phyloP scores from a whole-genome alignment of 2,113 vertebrate species.

The Cinclus mexicanus region DNA sequence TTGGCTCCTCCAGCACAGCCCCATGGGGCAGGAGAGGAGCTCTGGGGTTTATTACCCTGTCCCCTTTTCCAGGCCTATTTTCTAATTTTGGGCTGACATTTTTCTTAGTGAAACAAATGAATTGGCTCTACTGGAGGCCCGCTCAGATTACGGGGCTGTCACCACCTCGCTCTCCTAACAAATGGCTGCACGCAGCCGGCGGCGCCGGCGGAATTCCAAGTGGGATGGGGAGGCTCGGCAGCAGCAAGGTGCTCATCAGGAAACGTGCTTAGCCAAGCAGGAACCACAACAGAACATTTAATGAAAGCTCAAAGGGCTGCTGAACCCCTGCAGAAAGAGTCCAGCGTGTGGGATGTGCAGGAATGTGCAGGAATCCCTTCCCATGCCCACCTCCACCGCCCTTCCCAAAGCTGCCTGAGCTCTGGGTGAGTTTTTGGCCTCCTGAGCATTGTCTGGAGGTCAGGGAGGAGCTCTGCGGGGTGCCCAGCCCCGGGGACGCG shows the following conservation, averaged over 20 bases:
- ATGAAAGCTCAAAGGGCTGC: background rate
- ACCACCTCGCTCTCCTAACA: constrained; percentile 79
- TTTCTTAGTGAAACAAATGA: constrained; percentile 84
- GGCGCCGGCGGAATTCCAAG: constrained; percentile 80
- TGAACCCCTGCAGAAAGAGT: background rate
- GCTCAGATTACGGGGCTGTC: constrained; percentile 85
- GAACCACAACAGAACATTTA: background rate
- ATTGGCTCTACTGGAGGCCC: constrained; percentile 76
- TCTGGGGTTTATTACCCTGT: background rate
- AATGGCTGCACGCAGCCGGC: constrained; percentile 80
- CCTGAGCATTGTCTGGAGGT: rapidly evolving
- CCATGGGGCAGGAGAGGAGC: background rate
- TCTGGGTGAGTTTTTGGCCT: background rate
- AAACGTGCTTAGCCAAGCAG: constrained; percentile 55
- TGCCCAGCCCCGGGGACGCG: background rate
- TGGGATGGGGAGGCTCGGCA: constrained; percentile 4
- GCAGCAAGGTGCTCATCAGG: constrained; percentile 33
- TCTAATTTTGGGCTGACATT: constrained; percentile 82
- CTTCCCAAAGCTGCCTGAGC: background rate
- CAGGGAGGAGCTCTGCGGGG: background rate
- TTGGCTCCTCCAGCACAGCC: background rate
- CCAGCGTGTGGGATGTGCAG: rapidly evolving
- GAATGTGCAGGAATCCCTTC: background rate
- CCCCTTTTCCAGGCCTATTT: constrained; percentile 63
- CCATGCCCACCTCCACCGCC: background rate